A percentile compares a stretch with the other conserved stretches of the same genome.
Evolutionary conservation across 2,888 invertebrate genomes (phyloP).

Genomic region (Heterodera filipjevi): DNA sequence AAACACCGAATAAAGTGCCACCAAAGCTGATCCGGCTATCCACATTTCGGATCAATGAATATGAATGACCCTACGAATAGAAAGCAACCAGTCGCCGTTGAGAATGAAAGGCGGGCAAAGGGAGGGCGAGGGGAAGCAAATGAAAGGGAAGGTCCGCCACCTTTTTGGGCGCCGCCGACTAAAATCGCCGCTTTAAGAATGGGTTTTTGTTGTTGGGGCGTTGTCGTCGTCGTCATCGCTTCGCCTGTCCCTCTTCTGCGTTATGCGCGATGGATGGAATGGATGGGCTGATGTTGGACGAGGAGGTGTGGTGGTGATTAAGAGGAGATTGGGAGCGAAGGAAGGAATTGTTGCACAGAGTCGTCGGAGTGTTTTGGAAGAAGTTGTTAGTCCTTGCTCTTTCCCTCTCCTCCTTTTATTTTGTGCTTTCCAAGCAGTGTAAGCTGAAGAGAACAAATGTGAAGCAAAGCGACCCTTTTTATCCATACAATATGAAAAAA

Average conservation of each 20-base stretch:
- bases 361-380: no score
- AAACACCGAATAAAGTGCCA: slow-evolving; percentile 61
- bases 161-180: slow-evolving; percentile 92
- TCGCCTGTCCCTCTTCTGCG: background rate
- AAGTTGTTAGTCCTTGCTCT: background rate
- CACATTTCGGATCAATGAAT: slow-evolving; percentile 46
- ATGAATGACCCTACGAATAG: slow-evolving; percentile 3
- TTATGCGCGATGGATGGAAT: background rate
- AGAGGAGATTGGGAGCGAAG: background rate
- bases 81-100: background rate
- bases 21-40: slow-evolving; percentile 57
- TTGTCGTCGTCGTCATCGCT: background rate
- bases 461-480: background rate
- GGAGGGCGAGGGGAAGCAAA: background rate
- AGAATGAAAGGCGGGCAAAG: slow-evolving; percentile 16
- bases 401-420: background rate
- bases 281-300: background rate
- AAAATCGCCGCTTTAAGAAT: slow-evolving; percentile 78
- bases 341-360: background rate
- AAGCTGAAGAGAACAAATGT: background rate
- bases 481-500: background rate
- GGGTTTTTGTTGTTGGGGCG: slow-evolving; percentile 2
- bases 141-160: slow-evolving; percentile 64
- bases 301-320: background rate
- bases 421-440: background rate